Evolutionary conservation across 2,113 vertebrate genomes (phyloP).

Genomic region (Bufo bufo): DNA sequence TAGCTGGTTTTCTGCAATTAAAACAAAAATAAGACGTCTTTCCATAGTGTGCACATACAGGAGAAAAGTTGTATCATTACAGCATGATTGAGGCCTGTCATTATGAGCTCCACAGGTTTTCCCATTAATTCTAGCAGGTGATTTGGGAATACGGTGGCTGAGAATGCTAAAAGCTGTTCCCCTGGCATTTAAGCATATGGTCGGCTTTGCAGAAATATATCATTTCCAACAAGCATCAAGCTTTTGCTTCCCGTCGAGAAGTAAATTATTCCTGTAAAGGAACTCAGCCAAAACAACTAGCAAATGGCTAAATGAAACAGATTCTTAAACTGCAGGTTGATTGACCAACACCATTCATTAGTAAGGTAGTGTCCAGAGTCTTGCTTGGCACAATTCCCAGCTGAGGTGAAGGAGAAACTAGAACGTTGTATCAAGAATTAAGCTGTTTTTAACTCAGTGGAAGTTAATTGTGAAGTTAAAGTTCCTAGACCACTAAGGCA

Average conservation of each 20-base stretch:
- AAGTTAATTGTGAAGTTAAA: slow-evolving; percentile 29
- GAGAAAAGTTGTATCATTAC: slow-evolving; percentile 35
- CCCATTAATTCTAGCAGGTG: slow-evolving; percentile 53
- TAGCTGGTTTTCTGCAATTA: background rate
- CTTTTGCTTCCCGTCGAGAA: slow-evolving; percentile 55
- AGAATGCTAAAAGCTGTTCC: slow-evolving; percentile 47
- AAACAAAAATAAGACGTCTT: slow-evolving; percentile 15
- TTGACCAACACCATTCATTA: slow-evolving; percentile 48
- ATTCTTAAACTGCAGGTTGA: slow-evolving; percentile 50
- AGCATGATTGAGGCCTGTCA: slow-evolving; percentile 53
- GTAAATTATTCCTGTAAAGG: slow-evolving; percentile 58
- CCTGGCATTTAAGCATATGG: slow-evolving; percentile 58
- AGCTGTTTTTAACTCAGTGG: background rate
- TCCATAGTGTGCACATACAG: background rate
- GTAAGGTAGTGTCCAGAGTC: slow-evolving; percentile 11
- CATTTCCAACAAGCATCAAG: slow-evolving; percentile 54
- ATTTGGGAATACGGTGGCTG: slow-evolving; percentile 43
- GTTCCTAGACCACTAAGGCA: background rate
- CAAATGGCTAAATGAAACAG: slow-evolving; percentile 54
- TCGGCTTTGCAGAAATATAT: slow-evolving; percentile 56
- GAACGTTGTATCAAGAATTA: background rate
- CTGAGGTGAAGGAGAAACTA: background rate
- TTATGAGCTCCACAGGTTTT: slow-evolving; percentile 45
- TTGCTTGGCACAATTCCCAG: slow-evolving; percentile 10
- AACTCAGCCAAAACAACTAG: slow-evolving; percentile 48